phyloP scores from a whole-genome alignment of 1,140 invertebrate species.

The Copidosoma floridanum region DNA sequence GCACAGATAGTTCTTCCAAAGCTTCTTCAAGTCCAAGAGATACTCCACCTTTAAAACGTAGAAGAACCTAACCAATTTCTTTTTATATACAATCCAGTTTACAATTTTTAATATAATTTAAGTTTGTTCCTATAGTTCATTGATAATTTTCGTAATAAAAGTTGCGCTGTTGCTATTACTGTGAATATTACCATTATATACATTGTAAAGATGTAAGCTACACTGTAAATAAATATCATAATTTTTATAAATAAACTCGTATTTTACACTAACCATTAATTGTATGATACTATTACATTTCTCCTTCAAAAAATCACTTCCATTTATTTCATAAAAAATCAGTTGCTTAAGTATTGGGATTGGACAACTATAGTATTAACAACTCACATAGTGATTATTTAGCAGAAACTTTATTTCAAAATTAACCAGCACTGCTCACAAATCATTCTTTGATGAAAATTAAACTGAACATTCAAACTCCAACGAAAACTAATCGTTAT shows the following conservation, averaged over 20 bases:
- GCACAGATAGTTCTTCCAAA: constrained; percentile 49
- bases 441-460: too few species aligned
- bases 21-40: constrained; percentile 51
- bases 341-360: too few species aligned
- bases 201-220: constrained; percentile 25
- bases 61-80: constrained; percentile 46
- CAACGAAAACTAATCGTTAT: too few species aligned
- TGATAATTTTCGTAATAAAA: constrained; percentile 12
- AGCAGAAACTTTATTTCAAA: too few species aligned
- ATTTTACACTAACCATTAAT: too few species aligned
- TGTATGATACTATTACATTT: too few species aligned
- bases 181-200: constrained; percentile 24
- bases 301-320: too few species aligned
- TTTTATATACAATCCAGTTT: constrained; percentile 19
- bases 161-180: constrained; percentile 20
- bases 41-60: constrained; percentile 51
- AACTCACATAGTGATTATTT: too few species aligned
- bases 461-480: too few species aligned
- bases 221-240: constrained; percentile 32
- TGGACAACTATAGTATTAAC: too few species aligned
- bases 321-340: too few species aligned
- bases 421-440: too few species aligned
- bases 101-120: constrained; percentile 22
- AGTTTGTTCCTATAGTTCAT: constrained; percentile 22
- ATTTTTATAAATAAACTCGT: constrained; percentile 21